Evolutionary conservation across 2,113 vertebrate species (phyloP).

Genomic region (Otolemur garnettii): DNA sequence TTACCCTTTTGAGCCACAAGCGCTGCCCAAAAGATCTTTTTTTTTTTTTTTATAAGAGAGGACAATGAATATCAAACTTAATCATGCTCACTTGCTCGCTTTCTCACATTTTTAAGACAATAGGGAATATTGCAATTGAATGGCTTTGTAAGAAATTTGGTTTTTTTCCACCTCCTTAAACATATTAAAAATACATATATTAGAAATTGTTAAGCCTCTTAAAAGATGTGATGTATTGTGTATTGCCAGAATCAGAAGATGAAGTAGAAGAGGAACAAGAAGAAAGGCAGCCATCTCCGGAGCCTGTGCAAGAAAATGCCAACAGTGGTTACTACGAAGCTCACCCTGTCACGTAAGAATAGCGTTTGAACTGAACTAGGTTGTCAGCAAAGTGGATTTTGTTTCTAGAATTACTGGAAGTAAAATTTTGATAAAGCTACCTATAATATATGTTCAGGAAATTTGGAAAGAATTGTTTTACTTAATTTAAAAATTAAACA

Average conservation of each 20-base stretch:
- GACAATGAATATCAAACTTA: not conserved
- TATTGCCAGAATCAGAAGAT: slow-evolving; percentile 94
- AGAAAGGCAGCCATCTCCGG: slow-evolving; percentile 94
- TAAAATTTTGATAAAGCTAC: slow-evolving; percentile 29
- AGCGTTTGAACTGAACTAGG: not conserved
- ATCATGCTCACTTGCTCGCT: not conserved
- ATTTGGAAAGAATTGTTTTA: slow-evolving; percentile 28
- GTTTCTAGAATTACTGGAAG: slow-evolving; percentile 18
- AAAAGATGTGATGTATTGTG: not conserved
- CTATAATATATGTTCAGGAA: not conserved
- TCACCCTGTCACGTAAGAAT: slow-evolving; percentile 93
- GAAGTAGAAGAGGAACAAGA: slow-evolving; percentile 96
- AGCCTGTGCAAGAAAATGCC: slow-evolving; percentile 94
- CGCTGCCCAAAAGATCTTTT: not conserved
- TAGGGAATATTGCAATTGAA: slow-evolving; percentile 12
- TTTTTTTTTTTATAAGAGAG: not conserved
- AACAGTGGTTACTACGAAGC: slow-evolving; percentile 94
- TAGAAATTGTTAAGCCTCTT: not conserved
- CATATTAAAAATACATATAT: not conserved
- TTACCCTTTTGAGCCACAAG: no score
- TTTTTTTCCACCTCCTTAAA: slow-evolving; percentile 42
- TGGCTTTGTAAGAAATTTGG: not conserved
- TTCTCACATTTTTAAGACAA: slow-evolving; percentile 26
- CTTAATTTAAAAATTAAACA: slow-evolving; percentile 6
- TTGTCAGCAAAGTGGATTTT: not conserved